Evolutionary conservation across 1,140 invertebrate species (phyloP).

Genomic region (Drosophila chauvacae): DNA sequence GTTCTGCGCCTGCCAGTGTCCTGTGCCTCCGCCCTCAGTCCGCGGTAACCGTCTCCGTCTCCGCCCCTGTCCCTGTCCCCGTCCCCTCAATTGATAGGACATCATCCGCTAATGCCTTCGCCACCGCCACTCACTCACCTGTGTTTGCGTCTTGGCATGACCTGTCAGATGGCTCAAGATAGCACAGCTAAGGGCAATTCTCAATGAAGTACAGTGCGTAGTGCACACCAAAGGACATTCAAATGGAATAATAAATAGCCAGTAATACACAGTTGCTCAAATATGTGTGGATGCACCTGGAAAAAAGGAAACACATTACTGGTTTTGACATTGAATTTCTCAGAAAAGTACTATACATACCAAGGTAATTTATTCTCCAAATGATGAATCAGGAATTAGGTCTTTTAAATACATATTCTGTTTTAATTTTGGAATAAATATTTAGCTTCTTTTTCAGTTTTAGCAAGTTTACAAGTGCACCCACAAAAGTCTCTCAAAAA

Average conservation of each 20-base stretch:
- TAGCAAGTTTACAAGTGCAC: too few relatives aligned
- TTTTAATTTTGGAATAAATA: too few relatives aligned
- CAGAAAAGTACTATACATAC: too few relatives aligned
- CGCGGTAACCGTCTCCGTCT: not conserved
- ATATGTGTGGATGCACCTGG: too few relatives aligned
- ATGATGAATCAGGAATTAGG: too few relatives aligned
- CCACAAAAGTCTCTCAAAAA: too few relatives aligned
- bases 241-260: not conserved
- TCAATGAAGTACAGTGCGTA: not conserved
- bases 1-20: conserved; percentile 11
- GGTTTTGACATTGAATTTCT: too few relatives aligned
- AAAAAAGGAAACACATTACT: too few relatives aligned
- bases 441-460: too few relatives aligned
- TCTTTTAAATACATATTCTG: too few relatives aligned
- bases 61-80: not conserved
- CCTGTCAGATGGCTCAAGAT: conserved; percentile 29
- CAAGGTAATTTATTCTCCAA: too few relatives aligned
- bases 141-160: conserved; percentile 21
- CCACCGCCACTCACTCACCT: conserved; percentile 1
- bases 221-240: not conserved
- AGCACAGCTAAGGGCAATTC: conserved; percentile 9
- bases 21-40: not conserved
- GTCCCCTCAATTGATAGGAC: conserved; percentile 15
- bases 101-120: conserved; percentile 38
- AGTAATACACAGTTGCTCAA: not conserved